Evolutionary conservation across 2,888 invertebrate species (phyloP).

Genomic region (Pterobdella sp.): DNA sequence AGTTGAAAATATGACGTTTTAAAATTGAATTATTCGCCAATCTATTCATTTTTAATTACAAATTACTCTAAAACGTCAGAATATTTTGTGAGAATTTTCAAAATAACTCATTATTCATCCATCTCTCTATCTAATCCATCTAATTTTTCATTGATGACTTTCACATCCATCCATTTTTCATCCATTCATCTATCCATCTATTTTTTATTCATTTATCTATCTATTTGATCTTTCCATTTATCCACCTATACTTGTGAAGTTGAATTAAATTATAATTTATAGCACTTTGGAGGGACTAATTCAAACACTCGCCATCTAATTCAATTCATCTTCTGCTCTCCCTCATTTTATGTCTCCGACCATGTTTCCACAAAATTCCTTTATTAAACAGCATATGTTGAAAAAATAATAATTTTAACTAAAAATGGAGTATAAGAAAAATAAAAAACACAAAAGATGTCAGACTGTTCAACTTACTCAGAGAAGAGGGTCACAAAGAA

Average conservation of each 20-base stretch:
- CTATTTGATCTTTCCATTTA: background rate
- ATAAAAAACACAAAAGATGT: too few species aligned
- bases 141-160: background rate
- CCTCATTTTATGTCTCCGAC: background rate
- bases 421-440: too few species aligned
- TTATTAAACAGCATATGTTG: background rate
- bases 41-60: too few species aligned
- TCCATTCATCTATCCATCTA: slow-evolving; percentile 6
- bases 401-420: too few species aligned
- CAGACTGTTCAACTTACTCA: too few species aligned
- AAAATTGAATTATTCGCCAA: too few species aligned
- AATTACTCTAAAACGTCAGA: too few species aligned
- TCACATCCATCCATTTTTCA: background rate
- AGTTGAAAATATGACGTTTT: too few species aligned
- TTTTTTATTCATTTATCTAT: background rate
- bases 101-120: background rate
- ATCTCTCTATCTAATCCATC: slow-evolving; percentile 1
- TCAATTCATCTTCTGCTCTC: too few species aligned
- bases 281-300: background rate
- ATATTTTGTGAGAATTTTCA: background rate
- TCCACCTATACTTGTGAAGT: background rate
- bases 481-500: too few species aligned
- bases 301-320: too few species aligned
- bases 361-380: background rate
- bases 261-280: background rate